Conservation (phyloP, 2,797 vertebrate species). For the Scomberomorus guttatus region DNA sequence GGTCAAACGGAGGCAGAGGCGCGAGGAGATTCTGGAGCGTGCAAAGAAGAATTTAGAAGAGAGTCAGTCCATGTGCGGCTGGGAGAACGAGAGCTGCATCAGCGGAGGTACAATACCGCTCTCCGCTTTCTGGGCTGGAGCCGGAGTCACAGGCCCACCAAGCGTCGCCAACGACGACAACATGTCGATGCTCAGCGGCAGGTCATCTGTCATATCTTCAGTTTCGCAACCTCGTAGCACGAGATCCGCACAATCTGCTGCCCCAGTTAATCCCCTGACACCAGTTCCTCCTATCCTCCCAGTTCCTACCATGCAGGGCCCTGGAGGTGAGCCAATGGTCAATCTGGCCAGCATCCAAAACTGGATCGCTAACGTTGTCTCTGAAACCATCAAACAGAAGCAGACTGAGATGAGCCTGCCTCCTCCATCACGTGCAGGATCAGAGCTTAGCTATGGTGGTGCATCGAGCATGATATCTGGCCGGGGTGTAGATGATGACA, state of each 20-base stretch:
- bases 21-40: slow-evolving; percentile 92
- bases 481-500: slow-evolving; percentile 86
- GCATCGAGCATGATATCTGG: slow-evolving; percentile 64
- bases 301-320: slow-evolving; percentile 82
- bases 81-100: slow-evolving; percentile 88
- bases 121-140: slow-evolving; percentile 90
- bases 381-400: slow-evolving; percentile 95
- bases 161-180: slow-evolving; percentile 85
- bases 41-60: slow-evolving; percentile 92
- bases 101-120: slow-evolving; percentile 90
- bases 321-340: slow-evolving; percentile 89
- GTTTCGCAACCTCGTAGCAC: slow-evolving; percentile 83
- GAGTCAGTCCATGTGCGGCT: slow-evolving; percentile 92
- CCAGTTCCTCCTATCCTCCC: slow-evolving; percentile 77
- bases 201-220: slow-evolving; percentile 84
- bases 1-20: slow-evolving; percentile 89
- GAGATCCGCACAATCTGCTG: slow-evolving; percentile 53
- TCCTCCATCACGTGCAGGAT: slow-evolving; percentile 83
- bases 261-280: slow-evolving; percentile 13
- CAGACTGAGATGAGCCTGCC: slow-evolving; percentile 90
- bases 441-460: slow-evolving; percentile 79
- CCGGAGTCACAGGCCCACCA: slow-evolving; percentile 71
- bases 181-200: slow-evolving; percentile 88
- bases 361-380: slow-evolving; percentile 95
- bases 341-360: slow-evolving; percentile 94